phyloP scores from a whole-genome alignment of 2,113 vertebrate genomes.

The Grus americana region DNA sequence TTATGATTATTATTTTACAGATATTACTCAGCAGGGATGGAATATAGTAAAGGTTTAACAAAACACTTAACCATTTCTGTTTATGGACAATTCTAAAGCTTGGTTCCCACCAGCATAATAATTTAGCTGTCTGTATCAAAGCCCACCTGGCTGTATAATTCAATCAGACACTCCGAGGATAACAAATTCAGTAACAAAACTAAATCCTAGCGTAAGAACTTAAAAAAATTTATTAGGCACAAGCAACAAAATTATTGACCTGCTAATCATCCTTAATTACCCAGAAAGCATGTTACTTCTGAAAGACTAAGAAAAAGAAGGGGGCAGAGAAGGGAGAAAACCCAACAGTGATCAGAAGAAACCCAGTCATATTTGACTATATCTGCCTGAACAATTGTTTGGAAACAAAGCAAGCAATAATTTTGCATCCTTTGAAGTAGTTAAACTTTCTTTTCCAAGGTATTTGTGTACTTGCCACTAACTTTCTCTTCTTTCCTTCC shows the following conservation, averaged over 20 bases:
- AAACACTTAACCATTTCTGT: not conserved
- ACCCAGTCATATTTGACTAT: fast-evolving
- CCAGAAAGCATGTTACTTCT: not conserved
- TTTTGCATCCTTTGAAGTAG: not conserved
- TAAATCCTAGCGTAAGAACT: not conserved
- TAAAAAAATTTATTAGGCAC: not conserved
- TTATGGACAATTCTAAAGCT: not conserved
- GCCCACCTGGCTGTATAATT: not conserved
- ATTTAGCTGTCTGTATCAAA: not conserved
- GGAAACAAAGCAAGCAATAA: not conserved
- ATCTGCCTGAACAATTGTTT: not conserved
- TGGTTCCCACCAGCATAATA: not conserved
- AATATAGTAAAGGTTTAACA: not conserved
- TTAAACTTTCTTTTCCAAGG: not conserved
- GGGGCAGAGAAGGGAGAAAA: fast-evolving
- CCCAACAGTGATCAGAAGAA: not conserved
- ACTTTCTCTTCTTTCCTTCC: not conserved
- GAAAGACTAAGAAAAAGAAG: not conserved
- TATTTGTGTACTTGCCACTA: fast-evolving
- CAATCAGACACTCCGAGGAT: not conserved
- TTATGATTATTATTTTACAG: not conserved
- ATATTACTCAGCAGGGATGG: not conserved
- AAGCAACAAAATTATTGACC: not conserved
- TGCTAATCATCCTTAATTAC: not conserved
- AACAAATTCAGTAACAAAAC: not conserved